phyloP scores from a whole-genome alignment of 2,888 invertebrate genomes.

The Podabrus alpinus region DNA sequence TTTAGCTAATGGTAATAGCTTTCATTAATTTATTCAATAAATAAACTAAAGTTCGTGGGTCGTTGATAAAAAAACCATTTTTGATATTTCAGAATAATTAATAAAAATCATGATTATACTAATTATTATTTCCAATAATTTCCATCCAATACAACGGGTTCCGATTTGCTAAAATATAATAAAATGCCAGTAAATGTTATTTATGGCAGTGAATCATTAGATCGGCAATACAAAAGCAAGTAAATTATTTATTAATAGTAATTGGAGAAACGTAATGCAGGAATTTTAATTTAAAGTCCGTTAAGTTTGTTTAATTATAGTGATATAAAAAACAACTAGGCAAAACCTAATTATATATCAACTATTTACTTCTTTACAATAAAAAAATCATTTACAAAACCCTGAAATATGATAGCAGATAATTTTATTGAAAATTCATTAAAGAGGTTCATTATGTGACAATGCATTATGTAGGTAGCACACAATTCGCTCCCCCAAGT shows the following conservation, averaged over 20 bases:
- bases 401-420: neutral
- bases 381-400: neutral
- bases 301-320: neutral
- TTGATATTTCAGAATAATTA: too few species aligned
- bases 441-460: slow-evolving; percentile 8
- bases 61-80: too few species aligned
- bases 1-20: too few species aligned
- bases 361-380: neutral
- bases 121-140: too few species aligned
- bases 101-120: too few species aligned
- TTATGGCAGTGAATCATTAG: neutral
- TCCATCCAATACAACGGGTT: neutral
- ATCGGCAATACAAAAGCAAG: neutral
- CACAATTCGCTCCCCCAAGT: slow-evolving; percentile 15
- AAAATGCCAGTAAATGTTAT: neutral
- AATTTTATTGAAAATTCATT: neutral
- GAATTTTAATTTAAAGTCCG: neutral
- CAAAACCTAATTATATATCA: neutral
- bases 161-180: neutral
- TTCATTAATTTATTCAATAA: too few species aligned
- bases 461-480: slow-evolving; percentile 14
- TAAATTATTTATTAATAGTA: neutral
- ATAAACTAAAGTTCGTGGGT: too few species aligned
- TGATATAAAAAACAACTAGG: neutral
- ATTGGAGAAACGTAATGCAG: neutral